These are phyloP conservation scores for Lasaia peninsularis DNA, from an alignment of 1,140 invertebrate species.

Conservation along the genomic window DNA sequence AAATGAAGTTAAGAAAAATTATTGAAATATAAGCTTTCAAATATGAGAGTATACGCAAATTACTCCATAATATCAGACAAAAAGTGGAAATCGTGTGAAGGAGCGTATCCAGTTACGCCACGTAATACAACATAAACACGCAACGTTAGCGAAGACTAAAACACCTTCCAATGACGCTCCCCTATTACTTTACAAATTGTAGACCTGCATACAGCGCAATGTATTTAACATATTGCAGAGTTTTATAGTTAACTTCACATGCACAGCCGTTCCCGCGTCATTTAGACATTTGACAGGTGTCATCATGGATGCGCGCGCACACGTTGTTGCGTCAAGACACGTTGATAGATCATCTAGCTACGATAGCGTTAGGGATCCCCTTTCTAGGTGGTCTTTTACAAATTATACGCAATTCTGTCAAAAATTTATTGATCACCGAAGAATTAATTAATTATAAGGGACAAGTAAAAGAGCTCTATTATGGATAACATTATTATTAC, in stretches of 20 bases:
- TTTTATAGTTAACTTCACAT: conserved; percentile 10
- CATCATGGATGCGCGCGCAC: conserved; percentile 55
- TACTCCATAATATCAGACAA: conserved; percentile 1
- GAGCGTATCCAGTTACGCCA: conserved; percentile 51
- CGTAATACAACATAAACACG: conserved; percentile 26
- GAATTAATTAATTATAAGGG: conserved; percentile 25
- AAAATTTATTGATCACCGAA: conserved; percentile 29
- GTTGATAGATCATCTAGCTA: conserved; percentile 62
- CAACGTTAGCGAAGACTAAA: conserved; percentile 17
- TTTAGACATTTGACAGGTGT: conserved; percentile 69
- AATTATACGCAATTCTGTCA: conserved; percentile 41
- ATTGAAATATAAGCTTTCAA: background rate
- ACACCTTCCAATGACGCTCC: background rate
- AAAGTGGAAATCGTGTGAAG: conserved; percentile 20
- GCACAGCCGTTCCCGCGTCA: conserved; percentile 60
- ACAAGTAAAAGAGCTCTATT: conserved; percentile 3
- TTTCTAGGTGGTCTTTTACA: conserved; percentile 49
- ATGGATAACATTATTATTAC: background rate
- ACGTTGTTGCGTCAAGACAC: conserved; percentile 50
- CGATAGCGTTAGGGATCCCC: conserved; percentile 62
- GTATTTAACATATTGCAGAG: conserved; percentile 8
- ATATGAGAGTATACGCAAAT: background rate
- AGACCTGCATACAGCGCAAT: background rate
- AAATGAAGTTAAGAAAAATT: background rate
- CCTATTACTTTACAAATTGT: background rate